Percentiles rank a stretch among this genome's conserved stretches.
Conservation (phyloP, 2,113 vertebrate genomes). For the Cynopterus brachyotis region DNA sequence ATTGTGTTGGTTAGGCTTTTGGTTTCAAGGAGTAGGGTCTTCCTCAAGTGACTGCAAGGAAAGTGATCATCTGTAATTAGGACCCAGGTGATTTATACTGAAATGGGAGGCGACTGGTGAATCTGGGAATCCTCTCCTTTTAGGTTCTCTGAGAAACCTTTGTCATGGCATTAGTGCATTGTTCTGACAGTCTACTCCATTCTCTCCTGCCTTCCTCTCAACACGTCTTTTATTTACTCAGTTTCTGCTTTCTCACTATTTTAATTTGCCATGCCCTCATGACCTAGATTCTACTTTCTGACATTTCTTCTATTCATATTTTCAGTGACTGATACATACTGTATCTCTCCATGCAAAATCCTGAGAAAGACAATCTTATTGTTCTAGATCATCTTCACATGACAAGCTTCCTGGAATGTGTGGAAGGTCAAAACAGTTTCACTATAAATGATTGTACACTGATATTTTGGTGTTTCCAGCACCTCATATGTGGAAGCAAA, state of each 20-base stretch:
- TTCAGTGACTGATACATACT: not conserved
- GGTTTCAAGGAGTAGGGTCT: conserved; percentile 7
- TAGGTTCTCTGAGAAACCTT: not conserved
- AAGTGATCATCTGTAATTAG: not conserved
- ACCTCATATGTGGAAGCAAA: not conserved
- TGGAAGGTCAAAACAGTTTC: not conserved
- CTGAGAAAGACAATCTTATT: not conserved
- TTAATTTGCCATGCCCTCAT: not conserved
- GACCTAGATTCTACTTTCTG: not conserved
- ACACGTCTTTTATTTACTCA: not conserved
- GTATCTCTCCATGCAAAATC: not conserved
- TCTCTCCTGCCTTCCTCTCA: not conserved
- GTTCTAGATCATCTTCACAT: not conserved
- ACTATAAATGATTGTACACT: not conserved
- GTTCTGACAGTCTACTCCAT: not conserved
- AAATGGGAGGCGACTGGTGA: not conserved
- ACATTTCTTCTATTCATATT: not conserved
- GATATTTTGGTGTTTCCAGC: not conserved
- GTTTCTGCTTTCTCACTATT: not conserved
- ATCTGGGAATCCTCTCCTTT: not conserved
- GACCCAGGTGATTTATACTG: not conserved
- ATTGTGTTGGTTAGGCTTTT: not conserved
- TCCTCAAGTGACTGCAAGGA: not conserved
- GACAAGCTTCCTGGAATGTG: not conserved
- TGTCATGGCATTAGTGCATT: not conserved